Percentiles rank a stretch among this genome's conserved stretches.
Conservation (phyloP, 2,888 invertebrate species). For the Oithona nana region DNA sequence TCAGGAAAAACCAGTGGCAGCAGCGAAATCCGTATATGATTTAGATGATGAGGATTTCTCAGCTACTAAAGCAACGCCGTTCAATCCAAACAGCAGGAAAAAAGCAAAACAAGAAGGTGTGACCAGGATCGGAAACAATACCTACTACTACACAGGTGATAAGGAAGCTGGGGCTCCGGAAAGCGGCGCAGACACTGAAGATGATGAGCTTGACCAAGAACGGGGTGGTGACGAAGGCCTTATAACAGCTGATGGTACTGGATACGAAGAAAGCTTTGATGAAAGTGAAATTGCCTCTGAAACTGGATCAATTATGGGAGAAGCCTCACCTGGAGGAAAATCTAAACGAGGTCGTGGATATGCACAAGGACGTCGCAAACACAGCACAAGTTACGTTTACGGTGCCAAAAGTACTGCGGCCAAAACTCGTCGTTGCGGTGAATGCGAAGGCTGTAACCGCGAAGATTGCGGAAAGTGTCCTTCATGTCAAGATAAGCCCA, state of each 20-base stretch:
- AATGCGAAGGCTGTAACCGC: slow-evolving; percentile 6
- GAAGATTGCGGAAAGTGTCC: slow-evolving; percentile 7
- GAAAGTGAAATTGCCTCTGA: background rate
- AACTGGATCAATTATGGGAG: background rate
- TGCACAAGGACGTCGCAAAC: background rate
- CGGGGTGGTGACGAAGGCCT: background rate
- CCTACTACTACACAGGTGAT: slow-evolving; percentile 10
- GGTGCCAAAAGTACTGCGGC: background rate
- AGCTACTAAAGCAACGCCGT: background rate
- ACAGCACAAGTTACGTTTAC: slow-evolving; percentile 8
- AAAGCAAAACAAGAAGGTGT: slow-evolving; percentile 4
- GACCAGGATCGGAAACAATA: slow-evolving; percentile 15
- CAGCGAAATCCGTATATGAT: background rate
- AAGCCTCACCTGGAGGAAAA: background rate
- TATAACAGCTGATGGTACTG: background rate
- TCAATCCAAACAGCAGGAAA: background rate
- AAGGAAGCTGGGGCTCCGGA: background rate
- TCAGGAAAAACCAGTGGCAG: background rate
- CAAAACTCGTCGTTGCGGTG: slow-evolving; percentile 11
- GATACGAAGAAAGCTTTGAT: background rate
- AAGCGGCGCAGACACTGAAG: background rate
- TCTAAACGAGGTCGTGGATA: background rate
- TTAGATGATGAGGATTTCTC: background rate
- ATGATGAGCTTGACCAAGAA: background rate
- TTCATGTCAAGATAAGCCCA: slow-evolving; percentile 7